Percentiles rank a stretch among this genome's conserved stretches.
Conservation (phyloP, 2,797 vertebrate genomes). For the Allobates femoralis region DNA sequence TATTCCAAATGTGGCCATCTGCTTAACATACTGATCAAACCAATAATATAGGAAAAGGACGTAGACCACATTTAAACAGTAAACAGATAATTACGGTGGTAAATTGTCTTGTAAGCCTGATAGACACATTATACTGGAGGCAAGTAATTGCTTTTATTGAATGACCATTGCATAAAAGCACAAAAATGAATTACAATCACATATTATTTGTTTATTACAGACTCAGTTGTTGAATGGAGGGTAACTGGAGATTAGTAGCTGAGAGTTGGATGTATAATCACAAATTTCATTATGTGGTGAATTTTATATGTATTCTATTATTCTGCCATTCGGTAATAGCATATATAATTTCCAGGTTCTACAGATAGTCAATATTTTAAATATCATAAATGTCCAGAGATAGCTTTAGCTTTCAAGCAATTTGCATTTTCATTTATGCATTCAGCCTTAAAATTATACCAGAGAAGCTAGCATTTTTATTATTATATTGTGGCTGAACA, state of each 20-base stretch:
- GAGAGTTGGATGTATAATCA: constrained; percentile 39
- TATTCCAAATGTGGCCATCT: constrained; percentile 59
- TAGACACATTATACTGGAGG: not conserved
- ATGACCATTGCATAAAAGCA: not conserved
- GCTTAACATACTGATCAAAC: not conserved
- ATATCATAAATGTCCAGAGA: constrained; percentile 13
- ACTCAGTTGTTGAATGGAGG: not conserved
- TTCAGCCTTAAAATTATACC: not conserved
- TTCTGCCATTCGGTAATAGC: not conserved
- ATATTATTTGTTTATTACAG: constrained; percentile 47
- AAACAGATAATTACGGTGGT: not conserved
- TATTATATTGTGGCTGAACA: constrained; percentile 2
- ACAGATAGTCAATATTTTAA: constrained; percentile 18
- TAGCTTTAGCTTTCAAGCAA: constrained; percentile 10
- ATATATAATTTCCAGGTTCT: constrained; percentile 28
- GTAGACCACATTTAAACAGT: constrained; percentile 16
- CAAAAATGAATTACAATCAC: constrained; percentile 26
- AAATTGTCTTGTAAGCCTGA: not conserved
- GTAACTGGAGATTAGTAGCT: constrained; percentile 34
- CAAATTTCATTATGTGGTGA: constrained; percentile 36
- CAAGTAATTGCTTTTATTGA: constrained; percentile 52
- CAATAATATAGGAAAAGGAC: not conserved
- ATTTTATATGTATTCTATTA: constrained; percentile 33
- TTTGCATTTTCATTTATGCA: constrained; percentile 13
- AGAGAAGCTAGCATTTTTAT: not conserved